phyloP scores from a whole-genome alignment of 2,888 invertebrate species.

The Crepidodera aurea region DNA sequence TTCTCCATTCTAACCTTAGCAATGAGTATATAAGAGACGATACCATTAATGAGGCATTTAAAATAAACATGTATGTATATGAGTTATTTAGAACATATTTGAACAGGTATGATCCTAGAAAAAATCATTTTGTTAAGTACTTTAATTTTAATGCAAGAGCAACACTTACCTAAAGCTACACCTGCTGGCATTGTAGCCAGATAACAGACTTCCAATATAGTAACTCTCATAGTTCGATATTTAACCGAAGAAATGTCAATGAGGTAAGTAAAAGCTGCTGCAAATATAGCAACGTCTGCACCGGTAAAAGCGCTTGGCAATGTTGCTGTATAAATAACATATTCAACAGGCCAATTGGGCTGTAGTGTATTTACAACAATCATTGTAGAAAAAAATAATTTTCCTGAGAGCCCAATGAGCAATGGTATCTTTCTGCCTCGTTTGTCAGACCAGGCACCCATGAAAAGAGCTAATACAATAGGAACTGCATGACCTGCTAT shows the following conservation, averaged over 20 bases:
- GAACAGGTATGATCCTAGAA: slow-evolving; percentile 73
- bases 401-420: slow-evolving; percentile 76
- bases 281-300: slow-evolving; percentile 82
- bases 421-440: slow-evolving; percentile 79
- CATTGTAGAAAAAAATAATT: slow-evolving; percentile 78
- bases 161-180: slow-evolving; percentile 71
- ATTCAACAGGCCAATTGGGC: slow-evolving; percentile 74
- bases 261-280: slow-evolving; percentile 80
- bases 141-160: too few species aligned
- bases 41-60: slow-evolving; percentile 71
- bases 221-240: slow-evolving; percentile 79
- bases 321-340: slow-evolving; percentile 77
- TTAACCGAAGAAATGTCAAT: slow-evolving; percentile 76
- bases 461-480: slow-evolving; percentile 77
- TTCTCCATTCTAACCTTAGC: slow-evolving; percentile 75
- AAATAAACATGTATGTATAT: slow-evolving; percentile 76
- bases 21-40: slow-evolving; percentile 72
- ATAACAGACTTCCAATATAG: slow-evolving; percentile 83
- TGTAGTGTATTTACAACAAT: slow-evolving; percentile 71
- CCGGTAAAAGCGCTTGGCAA: slow-evolving; percentile 80
- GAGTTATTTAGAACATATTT: slow-evolving; percentile 65
- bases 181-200: slow-evolving; percentile 86
- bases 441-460: slow-evolving; percentile 84
- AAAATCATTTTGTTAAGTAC: not conserved
- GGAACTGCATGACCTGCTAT: slow-evolving; percentile 78